These are phyloP conservation scores for Zygaena filipendulae DNA, from an alignment of 2,888 invertebrate genomes.

Conservation along the genomic window DNA sequence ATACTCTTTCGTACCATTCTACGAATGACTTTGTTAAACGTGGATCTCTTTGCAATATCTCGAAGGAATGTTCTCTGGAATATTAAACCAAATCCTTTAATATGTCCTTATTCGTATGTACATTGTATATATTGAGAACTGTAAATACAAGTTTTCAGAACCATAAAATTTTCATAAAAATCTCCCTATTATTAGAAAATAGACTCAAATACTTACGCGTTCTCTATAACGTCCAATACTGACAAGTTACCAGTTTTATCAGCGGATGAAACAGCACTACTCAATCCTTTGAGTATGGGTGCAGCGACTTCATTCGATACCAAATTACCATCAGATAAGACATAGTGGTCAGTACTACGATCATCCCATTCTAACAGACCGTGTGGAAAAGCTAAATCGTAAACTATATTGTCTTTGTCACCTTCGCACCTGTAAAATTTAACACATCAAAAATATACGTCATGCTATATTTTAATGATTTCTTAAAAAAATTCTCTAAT, in stretches of 20 bases:
- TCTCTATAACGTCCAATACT: slow-evolving; percentile 30
- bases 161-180: too few species aligned
- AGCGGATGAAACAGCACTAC: slow-evolving; percentile 28
- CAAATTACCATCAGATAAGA: slow-evolving; percentile 41
- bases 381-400: slow-evolving; percentile 60
- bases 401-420: slow-evolving; percentile 71
- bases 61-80: slow-evolving; percentile 34
- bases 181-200: too few species aligned
- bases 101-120: too few species aligned
- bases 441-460: too few species aligned
- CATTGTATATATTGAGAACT: too few species aligned
- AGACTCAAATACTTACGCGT: slow-evolving; percentile 40
- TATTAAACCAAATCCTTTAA: too few species aligned
- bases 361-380: slow-evolving; percentile 39
- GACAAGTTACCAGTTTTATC: slow-evolving; percentile 36
- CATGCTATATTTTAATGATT: too few species aligned
- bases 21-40: slow-evolving; percentile 55
- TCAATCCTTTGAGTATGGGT: slow-evolving; percentile 26
- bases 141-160: too few species aligned
- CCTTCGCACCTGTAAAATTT: slow-evolving; percentile 79
- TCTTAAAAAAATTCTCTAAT: too few species aligned
- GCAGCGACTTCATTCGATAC: slow-evolving; percentile 26
- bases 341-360: slow-evolving; percentile 30
- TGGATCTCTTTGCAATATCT: neutral
- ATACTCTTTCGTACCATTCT: slow-evolving; percentile 73